phyloP scores from a whole-genome alignment of 2,797 vertebrate species.

The Atherinosoma microstoma region DNA sequence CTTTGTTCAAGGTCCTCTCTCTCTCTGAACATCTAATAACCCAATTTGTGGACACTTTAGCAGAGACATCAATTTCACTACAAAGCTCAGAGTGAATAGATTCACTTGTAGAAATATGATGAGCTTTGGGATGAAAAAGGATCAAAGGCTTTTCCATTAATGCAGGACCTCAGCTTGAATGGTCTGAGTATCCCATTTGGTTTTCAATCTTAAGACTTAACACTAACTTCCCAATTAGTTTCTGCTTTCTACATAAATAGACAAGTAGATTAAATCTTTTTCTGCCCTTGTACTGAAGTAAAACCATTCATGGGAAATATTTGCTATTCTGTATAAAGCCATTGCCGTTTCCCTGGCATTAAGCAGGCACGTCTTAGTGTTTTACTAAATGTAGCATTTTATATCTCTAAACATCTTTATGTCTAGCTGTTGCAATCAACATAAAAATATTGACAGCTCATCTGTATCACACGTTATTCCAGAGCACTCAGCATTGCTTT shows the following conservation, averaged over 20 bases:
- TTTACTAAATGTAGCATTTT: background rate
- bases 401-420: background rate
- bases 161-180: background rate
- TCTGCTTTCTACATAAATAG: background rate
- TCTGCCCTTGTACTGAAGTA: background rate
- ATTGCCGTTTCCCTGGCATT: background rate
- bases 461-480: background rate
- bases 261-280: background rate
- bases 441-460: background rate
- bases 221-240: background rate
- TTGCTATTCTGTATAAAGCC: background rate
- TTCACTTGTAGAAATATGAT: background rate
- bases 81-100: background rate
- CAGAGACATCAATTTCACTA: background rate
- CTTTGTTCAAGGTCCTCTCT: background rate
- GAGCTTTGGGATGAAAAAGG: background rate
- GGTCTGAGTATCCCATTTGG: background rate
- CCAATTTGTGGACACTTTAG: background rate
- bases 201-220: background rate
- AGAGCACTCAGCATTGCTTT: background rate
- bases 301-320: too few relatives aligned
- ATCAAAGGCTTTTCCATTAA: background rate
- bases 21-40: background rate
- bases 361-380: background rate
- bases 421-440: background rate